A percentile compares a stretch with the other conserved stretches of the same genome.
Conservation (phyloP, 2,113 vertebrate species). For the Hemichromis elongatus region DNA sequence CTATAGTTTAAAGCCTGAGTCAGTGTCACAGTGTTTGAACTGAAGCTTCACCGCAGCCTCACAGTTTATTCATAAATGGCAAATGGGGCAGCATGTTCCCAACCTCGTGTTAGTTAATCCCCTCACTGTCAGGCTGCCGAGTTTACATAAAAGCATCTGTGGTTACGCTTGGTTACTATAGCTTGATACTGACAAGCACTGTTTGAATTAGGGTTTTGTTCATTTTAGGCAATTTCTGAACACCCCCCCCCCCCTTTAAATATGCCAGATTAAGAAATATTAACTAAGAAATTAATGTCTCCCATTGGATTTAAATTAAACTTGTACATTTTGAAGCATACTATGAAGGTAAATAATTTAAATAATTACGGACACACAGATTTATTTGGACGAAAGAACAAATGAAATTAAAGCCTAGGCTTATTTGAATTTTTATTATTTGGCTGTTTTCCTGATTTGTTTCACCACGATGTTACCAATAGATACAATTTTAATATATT, state of each 20-base stretch:
- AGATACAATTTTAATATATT: background rate
- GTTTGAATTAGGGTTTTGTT: background rate
- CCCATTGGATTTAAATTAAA: no score
- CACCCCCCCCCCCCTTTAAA: background rate
- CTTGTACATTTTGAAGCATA: no score
- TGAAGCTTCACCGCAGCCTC: background rate
- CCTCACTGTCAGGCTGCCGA: background rate
- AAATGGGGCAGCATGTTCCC: background rate
- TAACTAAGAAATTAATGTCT: no score
- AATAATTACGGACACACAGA: no score
- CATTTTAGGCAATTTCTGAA: background rate
- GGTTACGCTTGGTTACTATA: background rate
- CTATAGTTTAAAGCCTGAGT: background rate
- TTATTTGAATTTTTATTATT: no score
- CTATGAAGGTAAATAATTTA: no score
- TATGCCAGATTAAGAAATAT: no score
- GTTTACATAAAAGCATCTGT: constrained; percentile 6
- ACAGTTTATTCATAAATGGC: background rate
- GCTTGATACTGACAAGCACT: background rate
- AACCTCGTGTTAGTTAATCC: background rate
- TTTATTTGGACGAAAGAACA: no score
- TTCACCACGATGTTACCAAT: background rate
- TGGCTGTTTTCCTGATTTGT: background rate
- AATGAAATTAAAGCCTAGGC: no score
- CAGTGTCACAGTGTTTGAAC: background rate